Percentiles rank a stretch among this genome's conserved stretches.
Evolutionary conservation across 2,797 vertebrate species (phyloP).

Genomic region (Scyliorhinus canicula): DNA sequence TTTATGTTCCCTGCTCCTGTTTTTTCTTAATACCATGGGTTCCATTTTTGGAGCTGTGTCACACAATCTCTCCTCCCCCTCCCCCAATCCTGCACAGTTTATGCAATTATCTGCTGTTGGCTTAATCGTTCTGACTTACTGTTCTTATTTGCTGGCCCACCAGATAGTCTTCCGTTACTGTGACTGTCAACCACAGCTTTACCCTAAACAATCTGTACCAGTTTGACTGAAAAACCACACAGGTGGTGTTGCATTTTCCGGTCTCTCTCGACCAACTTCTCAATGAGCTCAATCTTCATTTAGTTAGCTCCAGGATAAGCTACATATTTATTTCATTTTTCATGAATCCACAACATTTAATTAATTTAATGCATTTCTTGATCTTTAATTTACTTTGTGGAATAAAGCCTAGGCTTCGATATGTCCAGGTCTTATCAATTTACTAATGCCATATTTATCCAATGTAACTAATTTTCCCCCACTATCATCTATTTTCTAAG

Average conservation of each 20-base stretch:
- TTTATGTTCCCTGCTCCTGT: not conserved
- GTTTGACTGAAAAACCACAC: not conserved
- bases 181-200: not conserved
- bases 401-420: not conserved
- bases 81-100: too few species aligned
- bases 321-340: not conserved
- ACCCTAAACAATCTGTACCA: not conserved
- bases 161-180: not conserved
- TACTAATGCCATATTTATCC: not conserved
- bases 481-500: not conserved
- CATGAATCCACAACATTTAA: not conserved
- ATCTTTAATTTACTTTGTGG: not conserved
- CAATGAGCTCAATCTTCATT: not conserved
- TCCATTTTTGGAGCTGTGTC: not conserved
- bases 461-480: not conserved
- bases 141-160: not conserved
- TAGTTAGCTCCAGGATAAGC: not conserved
- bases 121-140: not conserved
- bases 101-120: not conserved
- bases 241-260: not conserved
- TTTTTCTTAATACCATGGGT: not conserved
- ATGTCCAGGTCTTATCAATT: not conserved
- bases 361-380: not conserved
- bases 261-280: not conserved
- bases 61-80: too few species aligned